Evolutionary conservation across 1,140 invertebrate species (phyloP).

Genomic region (Platyscapa corneri): DNA sequence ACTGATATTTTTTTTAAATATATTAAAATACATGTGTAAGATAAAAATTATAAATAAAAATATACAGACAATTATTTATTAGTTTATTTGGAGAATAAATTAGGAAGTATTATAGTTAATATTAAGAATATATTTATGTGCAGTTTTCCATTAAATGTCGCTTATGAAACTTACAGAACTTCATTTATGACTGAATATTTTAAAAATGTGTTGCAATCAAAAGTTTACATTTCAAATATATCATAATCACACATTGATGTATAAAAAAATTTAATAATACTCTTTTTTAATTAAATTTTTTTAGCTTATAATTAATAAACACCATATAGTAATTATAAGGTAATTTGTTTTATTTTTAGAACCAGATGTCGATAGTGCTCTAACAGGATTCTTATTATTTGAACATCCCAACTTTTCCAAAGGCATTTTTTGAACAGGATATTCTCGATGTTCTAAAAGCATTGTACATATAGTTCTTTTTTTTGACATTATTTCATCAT

Average conservation of each 20-base stretch:
- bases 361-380: conserved; percentile 56
- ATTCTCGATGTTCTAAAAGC: conserved; percentile 84
- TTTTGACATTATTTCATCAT: conserved; percentile 90
- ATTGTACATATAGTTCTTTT: conserved; percentile 87
- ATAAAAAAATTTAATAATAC: neutral
- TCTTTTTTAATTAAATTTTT: neutral
- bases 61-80: too few species aligned
- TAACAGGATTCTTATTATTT: conserved; percentile 78
- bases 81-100: too few species aligned
- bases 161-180: neutral
- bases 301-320: neutral
- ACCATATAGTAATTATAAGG: neutral
- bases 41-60: too few species aligned
- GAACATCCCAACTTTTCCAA: conserved; percentile 85
- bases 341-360: neutral
- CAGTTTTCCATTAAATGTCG: conserved; percentile 24
- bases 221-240: neutral
- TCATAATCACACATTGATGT: neutral
- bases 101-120: too few species aligned
- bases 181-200: neutral
- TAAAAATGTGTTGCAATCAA: neutral
- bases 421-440: conserved; percentile 85
- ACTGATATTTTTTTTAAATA: too few species aligned
- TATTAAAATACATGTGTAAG: too few species aligned
- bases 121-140: neutral